Conservation (phyloP, 1,140 invertebrate genomes). For the Nasonia vitripennis region DNA sequence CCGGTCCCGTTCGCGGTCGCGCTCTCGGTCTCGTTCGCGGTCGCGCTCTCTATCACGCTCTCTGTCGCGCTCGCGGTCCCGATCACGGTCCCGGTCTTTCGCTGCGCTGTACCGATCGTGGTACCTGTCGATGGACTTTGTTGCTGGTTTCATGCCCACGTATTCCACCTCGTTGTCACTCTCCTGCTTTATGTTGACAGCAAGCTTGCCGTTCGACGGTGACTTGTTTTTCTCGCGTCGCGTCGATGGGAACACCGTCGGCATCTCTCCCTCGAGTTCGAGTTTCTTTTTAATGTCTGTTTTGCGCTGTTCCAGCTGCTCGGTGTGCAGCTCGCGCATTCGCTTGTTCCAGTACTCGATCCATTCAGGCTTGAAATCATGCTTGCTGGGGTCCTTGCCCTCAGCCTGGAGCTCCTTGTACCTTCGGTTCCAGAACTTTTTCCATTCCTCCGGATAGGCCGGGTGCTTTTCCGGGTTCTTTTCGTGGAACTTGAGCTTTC, state of each 20-base stretch:
- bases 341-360: conserved; percentile 87
- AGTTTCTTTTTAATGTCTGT: conserved; percentile 77
- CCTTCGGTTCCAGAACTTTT: conserved; percentile 87
- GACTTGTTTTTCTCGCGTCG: conserved; percentile 52
- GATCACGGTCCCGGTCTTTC: conserved; percentile 44
- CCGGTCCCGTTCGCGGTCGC: conserved; percentile 18
- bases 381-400: conserved; percentile 84
- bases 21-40: conserved; percentile 8
- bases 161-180: conserved; percentile 74
- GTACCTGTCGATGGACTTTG: conserved; percentile 57
- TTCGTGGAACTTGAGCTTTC: conserved; percentile 81
- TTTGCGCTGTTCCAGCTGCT: conserved; percentile 78
- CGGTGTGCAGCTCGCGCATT: conserved; percentile 85
- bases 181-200: conserved; percentile 53
- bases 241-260: conserved; percentile 60
- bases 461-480: conserved; percentile 91
- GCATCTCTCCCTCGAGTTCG: conserved; percentile 71
- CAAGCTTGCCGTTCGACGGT: conserved; percentile 38
- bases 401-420: conserved; percentile 87
- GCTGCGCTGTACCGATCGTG: conserved; percentile 60
- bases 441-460: conserved; percentile 90
- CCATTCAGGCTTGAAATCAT: conserved; percentile 92
- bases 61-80: conserved; percentile 42
- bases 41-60: conserved; percentile 42
- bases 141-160: conserved; percentile 65